Conservation (phyloP, 53 echinoderm and acorn worm species). For the Actinopyga echinites region DNA sequence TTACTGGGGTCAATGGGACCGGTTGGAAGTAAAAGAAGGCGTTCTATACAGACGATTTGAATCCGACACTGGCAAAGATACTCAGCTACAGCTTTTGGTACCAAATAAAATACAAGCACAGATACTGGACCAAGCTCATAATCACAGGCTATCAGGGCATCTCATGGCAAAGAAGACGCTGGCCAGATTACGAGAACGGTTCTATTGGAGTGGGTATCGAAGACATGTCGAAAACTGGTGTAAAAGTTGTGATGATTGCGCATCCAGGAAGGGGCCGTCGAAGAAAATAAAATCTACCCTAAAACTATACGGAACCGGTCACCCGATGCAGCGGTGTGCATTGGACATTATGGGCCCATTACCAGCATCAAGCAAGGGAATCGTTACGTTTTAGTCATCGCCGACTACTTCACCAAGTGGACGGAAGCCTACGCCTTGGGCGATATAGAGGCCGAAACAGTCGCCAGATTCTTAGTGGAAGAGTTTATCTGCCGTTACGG, state of each 20-base stretch:
- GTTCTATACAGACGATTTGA: constrained; percentile 36
- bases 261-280: neutral
- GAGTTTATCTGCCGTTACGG: constrained; percentile 51
- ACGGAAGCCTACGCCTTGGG: constrained; percentile 51
- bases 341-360: constrained; percentile 51
- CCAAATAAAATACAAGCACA: neutral
- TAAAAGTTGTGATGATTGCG: neutral
- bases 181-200: neutral
- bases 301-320: constrained; percentile 35
- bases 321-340: constrained; percentile 39
- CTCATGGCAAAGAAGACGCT: constrained; percentile 19
- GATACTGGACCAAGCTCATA: neutral
- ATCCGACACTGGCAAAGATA: neutral
- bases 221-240: constrained; percentile 35
- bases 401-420: constrained; percentile 68
- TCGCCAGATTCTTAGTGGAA: constrained; percentile 35
- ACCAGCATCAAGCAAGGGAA: constrained; percentile 16
- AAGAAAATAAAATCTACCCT: constrained; percentile 26
- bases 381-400: constrained; percentile 40
- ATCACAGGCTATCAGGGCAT: constrained; percentile 24
- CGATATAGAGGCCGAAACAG: constrained; percentile 37
- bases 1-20: constrained; percentile 40
- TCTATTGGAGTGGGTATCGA: constrained; percentile 29
- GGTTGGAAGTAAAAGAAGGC: neutral
- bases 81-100: neutral